Base-by-base conservation (phyloP, 2,888 invertebrate genomes). In the Mamestra brassicae region DNA sequence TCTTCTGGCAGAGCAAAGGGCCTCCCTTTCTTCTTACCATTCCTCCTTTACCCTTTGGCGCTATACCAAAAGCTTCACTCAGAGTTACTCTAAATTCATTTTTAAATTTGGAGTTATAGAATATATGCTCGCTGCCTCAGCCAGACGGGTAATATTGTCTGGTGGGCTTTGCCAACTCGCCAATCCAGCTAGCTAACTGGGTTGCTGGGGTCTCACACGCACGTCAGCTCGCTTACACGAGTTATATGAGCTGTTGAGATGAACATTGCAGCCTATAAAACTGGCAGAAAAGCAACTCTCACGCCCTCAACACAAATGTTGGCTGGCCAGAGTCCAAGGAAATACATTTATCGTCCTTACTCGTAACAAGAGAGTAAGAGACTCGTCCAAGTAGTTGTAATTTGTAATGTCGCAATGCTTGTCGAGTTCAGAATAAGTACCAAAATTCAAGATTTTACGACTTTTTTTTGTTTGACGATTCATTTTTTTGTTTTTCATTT, bases 191-290 rank as follows among this genome's bases (percentile, higher is more conserved):
- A 52, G 17, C 47, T 50, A 13, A 4, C 15, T 50, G 15, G 13
- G 17, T 6, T 5, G 36, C 58, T 58, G 1, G 36, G 36, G 2
- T 36, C 15, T 58, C 15, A 58, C 36, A 36, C 36, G 34, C 17
- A 58, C 36, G 17, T 36, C 8, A 4, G 7, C 11, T 26, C 5
- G 34, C 62, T 26, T 26, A 62, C 45, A 62, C 26, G 45, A 62
- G 4, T 15, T 26, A 26, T 26, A 45, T 45, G 36, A 69, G 70
- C 36, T 71, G 68, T 15, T 71, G n/a, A 71, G 15, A 57, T 38
- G 72, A 52, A n/a, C 15, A 58, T 50, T 58, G 58, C 11, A 58
- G 73, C 4, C n/a, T 11, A 50, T 73, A 63, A 36, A 75, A 54
- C 62, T 75, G 52, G 36, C 52, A 75, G 52, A 62, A 26, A 26